Evolutionary conservation across 1,140 invertebrate genomes (phyloP), one percentile per base, ranked within the genome.

Genomic region (Chironomus striatipennis): DNA sequence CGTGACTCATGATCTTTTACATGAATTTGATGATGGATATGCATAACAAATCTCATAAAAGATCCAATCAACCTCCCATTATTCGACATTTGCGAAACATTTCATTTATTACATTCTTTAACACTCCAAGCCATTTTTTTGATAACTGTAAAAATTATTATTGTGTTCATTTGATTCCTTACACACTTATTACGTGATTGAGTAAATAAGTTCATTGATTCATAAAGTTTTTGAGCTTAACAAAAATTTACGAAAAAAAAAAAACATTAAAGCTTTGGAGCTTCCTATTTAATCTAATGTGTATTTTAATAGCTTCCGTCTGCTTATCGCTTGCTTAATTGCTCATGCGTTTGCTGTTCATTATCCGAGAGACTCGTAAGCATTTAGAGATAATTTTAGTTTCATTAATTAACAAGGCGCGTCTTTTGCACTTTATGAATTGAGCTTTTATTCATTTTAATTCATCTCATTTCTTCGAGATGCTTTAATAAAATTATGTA

Each of bases 261-360:
- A 34, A 34, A 1, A 34, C 24, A 34, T 34, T 34, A 34, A 34
- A 34, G 24, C 24, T 34, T 34, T 34, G 24, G 24, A 34, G 24
- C 24, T 34, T 34, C 24, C 24, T 34, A 34, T 34, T 34, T 34
- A 34, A 34, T 34, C 24, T 34, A 34, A 34, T 34, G 5, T 34
- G 24, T 34, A 34, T 34, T 34, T 34, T 34, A 57, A 57, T 12
- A 5, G 47, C 47, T 57, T 57, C 47, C 47, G 47, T 57, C 47
- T 57, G 47, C 47, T 57, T 57, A 57, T 57, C 47, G 47, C 47
- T 15, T 12, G 47, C 47, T 57, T 57, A 57, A 57, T 57, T 57
- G 47, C 47, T 57, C 47, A 57, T 57, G 47, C 47, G 47, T 57
- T 57, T n/a, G 47, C 12, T 57, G 47, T 57, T 57, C n/a, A 57